These are phyloP conservation scores for Dolichopus griseipennis DNA, from an alignment of 2,888 invertebrate species.

Conservation along the genomic window DNA sequence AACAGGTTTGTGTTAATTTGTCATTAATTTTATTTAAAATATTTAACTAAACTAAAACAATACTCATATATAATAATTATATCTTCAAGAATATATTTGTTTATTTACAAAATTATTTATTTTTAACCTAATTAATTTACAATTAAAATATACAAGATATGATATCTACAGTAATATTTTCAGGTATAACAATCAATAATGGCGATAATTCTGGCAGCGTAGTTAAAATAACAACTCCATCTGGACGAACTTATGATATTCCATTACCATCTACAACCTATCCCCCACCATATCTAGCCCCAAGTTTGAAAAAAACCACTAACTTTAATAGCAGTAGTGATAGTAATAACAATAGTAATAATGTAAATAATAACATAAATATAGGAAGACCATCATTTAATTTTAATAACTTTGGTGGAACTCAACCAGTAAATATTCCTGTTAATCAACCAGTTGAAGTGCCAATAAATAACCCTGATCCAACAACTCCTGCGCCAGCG, in stretches of 20 bases:
- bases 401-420: neutral
- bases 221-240: constrained; percentile 32
- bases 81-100: too few relatives aligned
- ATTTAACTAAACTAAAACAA: too few relatives aligned
- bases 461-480: neutral
- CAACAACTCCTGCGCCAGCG: neutral
- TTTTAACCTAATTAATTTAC: neutral
- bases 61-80: too few relatives aligned
- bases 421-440: neutral
- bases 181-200: neutral
- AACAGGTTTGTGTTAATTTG: neutral
- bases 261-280: constrained; percentile 32
- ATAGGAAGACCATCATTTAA: neutral
- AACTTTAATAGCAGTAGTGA: neutral
- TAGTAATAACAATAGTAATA: neutral
- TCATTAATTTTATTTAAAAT: neutral
- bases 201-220: neutral
- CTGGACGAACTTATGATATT: constrained; percentile 35
- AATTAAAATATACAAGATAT: neutral
- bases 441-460: neutral
- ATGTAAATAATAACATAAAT: neutral
- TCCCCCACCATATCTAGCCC: constrained; percentile 37
- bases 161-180: neutral
- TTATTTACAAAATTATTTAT: too few relatives aligned
- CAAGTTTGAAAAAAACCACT: constrained; percentile 27